Evolutionary conservation across 2,888 invertebrate genomes (phyloP), one percentile per base, ranked within the genome.

Genomic region (Drosophila mulleri): DNA sequence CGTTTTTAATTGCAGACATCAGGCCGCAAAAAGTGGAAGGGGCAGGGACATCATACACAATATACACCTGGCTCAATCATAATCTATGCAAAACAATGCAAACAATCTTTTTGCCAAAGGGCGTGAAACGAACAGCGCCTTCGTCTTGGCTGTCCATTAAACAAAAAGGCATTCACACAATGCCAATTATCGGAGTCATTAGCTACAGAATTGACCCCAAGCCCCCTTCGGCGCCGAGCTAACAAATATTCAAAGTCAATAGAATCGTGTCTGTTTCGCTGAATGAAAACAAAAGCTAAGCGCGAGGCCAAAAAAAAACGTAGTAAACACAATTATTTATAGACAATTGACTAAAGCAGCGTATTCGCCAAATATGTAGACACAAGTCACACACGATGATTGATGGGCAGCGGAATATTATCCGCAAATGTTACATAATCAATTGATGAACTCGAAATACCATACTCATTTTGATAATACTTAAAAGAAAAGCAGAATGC

Each of bases 151-250:
- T 69, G 39, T 69, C 76, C 72, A 66, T 77, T 75, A 58, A 70
- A 71, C 73, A 70, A 76, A 62, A 76, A 58, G 59, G 59, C 60
- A 81, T 86, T 84, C 88, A 71, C 74, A 84, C 88, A 89, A 89
- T 80, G 86, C 83, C 84, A 88, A 89, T 84, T 84, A 84, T 84
- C 69, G 76, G 80, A 85, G 76, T 89, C 84, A 84, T 84, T 84
- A 84, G 84, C 83, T 67, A 72, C 67, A 63, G 69, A 84, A 76
- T 52, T 75, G 80, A 73, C 69, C 66, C 67, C 54, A 64, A 60
- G 71, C 66, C 77, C 67, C 62, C 65, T 45, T 48, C 62, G 39
- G 62, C 32, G 32, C 32, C 35, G 73, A 84, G 79, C 80, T 57
- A 87, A 75, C 84, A 72, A 71, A 67, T 63, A 68, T 67, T 76